These are phyloP conservation scores for Clarias magur DNA, from an alignment of 2,113 vertebrate genomes.

Conservation along the genomic window DNA sequence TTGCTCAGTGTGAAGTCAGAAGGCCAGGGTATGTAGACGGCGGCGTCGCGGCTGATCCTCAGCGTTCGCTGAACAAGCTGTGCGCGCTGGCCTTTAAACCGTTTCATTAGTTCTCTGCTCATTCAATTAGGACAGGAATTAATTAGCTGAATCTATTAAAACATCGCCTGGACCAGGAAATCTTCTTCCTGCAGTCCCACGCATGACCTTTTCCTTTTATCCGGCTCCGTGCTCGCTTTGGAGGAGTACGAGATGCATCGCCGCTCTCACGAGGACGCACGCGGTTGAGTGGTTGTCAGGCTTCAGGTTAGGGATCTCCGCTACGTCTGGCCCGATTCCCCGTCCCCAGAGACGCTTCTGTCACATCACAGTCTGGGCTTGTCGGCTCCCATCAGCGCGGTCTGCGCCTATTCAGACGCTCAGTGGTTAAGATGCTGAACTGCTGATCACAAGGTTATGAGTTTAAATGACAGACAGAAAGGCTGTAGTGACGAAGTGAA, in stretches of 20 bases:
- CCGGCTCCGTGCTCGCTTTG: background rate
- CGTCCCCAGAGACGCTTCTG: conserved; percentile 53
- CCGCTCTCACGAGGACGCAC: conserved; percentile 9
- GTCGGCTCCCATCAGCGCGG: conserved; percentile 7
- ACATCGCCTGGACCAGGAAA: background rate
- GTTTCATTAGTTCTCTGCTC: background rate
- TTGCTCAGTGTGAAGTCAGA: background rate
- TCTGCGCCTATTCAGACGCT: background rate
- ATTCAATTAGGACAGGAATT: background rate
- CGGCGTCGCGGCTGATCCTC: background rate
- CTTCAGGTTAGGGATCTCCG: conserved; percentile 11
- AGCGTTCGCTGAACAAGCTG: background rate
- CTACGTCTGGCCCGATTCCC: conserved; percentile 45
- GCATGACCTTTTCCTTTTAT: conserved; percentile 40
- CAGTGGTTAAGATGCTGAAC: no score
- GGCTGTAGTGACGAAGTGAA: background rate
- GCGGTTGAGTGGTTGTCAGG: background rate
- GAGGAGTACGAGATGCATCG: background rate
- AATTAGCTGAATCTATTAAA: background rate
- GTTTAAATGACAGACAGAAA: background rate
- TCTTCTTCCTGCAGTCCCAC: background rate
- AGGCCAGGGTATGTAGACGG: background rate
- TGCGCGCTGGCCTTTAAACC: background rate
- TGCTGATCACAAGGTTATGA: no score
- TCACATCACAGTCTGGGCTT: conserved; percentile 45